Evolutionary conservation across 2,113 vertebrate genomes (phyloP), one percentile per base, ranked within the genome.

Genomic region (Laterallus jamaicensis): DNA sequence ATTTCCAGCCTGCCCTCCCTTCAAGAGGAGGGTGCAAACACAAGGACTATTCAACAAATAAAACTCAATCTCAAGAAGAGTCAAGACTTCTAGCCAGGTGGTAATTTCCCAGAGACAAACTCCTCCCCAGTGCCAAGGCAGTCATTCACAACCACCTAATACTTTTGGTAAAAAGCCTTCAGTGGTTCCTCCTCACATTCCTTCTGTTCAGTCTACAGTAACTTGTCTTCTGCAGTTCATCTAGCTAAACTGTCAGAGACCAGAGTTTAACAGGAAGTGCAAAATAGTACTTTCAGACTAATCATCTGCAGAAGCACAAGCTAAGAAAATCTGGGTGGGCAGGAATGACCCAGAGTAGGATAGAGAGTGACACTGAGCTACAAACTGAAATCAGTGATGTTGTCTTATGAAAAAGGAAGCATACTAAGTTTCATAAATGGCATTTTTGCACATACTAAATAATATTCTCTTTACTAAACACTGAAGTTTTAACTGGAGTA

Each of bases 201-300:
- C 47, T 96, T 91, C 83, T 86, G 44, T 31, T 89, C 89, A 86
- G 66, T 70, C 47, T 81, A 67, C 83, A 94, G 60, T 31, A 88
- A 58, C 14, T 49, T 58, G 59, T 58, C 76, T 77, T 64, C 83
- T 88, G 80, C 56, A 67, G 24, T 70, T 81, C 73, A 81, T 63
- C 26, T n/a, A 69, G 58, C 29, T 42, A 74, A 91, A 81, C 21
- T 19, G 31, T n/a, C 83, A 94, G 29, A 80, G 55, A 84, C n/a
- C 80, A 70, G 37, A 91, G 68, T 54, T 83, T 70, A 82, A 37
- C 37, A 60, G 70, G 90, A 92, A 88, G 19, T 32, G 25, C 21
- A 47, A 78, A 93, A 82, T 2, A 40, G 74, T 37, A 31, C 42
- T 75, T 92, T 88, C 91, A 85, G 66, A 93, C 90, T 56, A 90